phyloP scores from a whole-genome alignment of 2,113 vertebrate species.

The Uria lomvia region DNA sequence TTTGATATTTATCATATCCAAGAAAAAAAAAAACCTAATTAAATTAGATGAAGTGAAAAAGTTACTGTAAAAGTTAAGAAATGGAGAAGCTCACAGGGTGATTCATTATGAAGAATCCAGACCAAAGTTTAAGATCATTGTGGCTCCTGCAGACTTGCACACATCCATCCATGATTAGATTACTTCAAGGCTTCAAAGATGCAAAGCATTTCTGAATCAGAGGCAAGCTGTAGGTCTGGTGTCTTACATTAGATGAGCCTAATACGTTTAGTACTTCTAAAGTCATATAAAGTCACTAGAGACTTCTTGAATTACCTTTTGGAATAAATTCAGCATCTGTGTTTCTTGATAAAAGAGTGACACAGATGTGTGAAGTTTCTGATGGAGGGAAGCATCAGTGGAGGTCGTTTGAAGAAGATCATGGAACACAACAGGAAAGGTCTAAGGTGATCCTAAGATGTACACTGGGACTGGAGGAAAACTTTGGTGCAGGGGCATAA shows the following conservation, averaged over 20 bases:
- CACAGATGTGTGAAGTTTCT: background rate
- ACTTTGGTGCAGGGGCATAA: background rate
- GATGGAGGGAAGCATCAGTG: background rate
- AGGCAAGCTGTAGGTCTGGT: background rate
- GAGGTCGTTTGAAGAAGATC: background rate
- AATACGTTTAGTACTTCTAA: conserved; percentile 35
- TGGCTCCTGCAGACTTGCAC: background rate
- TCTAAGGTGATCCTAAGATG: background rate
- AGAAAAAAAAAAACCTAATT: background rate
- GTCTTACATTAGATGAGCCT: background rate
- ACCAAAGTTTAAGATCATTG: conserved; percentile 12
- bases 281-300: conserved; percentile 1
- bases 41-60: conserved; percentile 1
- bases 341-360: background rate
- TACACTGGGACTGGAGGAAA: background rate
- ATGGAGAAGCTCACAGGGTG: background rate
- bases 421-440: background rate
- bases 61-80: background rate
- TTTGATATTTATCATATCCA: background rate
- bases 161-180: conserved; percentile 4
- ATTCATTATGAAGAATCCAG: background rate
- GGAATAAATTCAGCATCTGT: conserved; percentile 17
- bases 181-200: conserved; percentile 46
- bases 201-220: conserved; percentile 38
- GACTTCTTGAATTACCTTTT: background rate